phyloP scores from a whole-genome alignment of 2,113 vertebrate species.

The Corythornis vintsioides region DNA sequence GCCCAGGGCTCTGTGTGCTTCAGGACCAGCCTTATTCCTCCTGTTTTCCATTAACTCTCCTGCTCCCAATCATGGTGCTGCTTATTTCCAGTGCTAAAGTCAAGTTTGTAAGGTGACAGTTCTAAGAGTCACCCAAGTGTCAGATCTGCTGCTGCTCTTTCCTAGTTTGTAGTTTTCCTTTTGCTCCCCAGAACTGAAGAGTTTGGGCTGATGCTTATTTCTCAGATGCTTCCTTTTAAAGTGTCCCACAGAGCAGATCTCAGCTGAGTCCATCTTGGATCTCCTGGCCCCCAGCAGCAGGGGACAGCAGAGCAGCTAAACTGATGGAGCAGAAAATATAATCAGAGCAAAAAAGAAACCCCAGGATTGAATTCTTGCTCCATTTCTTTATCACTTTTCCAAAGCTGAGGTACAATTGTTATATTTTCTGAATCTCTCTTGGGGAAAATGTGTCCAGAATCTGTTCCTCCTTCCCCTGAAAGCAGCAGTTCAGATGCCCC shows the following conservation, averaged over 20 bases:
- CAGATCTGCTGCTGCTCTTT: fast-evolving
- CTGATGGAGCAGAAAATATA: too few relatives aligned
- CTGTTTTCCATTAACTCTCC: neutral
- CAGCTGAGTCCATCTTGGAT: neutral
- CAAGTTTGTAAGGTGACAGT: neutral
- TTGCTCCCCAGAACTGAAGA: neutral
- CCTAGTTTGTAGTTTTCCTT: neutral
- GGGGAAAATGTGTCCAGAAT: neutral
- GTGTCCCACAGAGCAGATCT: neutral
- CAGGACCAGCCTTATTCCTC: fast-evolving
- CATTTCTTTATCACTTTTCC: neutral
- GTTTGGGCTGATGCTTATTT: neutral
- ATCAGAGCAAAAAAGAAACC: neutral
- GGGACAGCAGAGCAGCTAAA: neutral
- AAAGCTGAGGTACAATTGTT: neutral
- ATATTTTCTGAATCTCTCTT: neutral
- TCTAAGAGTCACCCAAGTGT: neutral
- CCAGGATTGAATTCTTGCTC: neutral
- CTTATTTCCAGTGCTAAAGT: neutral
- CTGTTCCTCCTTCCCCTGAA: neutral
- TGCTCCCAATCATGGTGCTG: fast-evolving
- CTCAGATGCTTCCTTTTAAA: neutral
- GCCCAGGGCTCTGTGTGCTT: fast-evolving
- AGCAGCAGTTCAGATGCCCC: neutral
- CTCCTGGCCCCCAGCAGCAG: neutral